These are phyloP conservation scores for Vollenhovia emeryi DNA, from an alignment of 1,140 invertebrate genomes.

Conservation along the genomic window DNA sequence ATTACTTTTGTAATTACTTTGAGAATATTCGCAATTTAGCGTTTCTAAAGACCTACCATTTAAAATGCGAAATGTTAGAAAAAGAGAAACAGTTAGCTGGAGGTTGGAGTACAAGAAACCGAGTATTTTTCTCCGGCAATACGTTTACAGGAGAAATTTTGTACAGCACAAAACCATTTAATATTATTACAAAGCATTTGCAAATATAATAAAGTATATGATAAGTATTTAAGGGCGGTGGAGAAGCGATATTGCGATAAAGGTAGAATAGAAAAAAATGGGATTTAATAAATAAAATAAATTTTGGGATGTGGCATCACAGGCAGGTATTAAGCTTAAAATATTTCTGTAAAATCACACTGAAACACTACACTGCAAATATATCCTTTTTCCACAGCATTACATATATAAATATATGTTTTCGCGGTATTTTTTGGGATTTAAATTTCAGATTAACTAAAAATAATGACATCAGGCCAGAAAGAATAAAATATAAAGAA, in stretches of 20 bases:
- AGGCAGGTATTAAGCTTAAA: not conserved
- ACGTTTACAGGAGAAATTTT: not conserved
- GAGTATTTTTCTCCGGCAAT: not conserved
- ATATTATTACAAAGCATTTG: not conserved
- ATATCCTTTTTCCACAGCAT: no score
- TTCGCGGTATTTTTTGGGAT: not conserved
- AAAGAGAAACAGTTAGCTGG: not conserved
- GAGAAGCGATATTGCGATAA: not conserved
- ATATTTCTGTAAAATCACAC: conserved; percentile 1
- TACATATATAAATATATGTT: not conserved
- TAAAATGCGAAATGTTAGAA: not conserved
- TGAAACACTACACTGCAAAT: not conserved
- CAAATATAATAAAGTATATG: conserved; percentile 3
- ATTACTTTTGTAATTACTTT: conserved; percentile 10
- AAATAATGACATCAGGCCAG: not conserved
- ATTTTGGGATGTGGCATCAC: not conserved
- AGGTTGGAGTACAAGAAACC: not conserved
- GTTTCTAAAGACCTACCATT: not conserved
- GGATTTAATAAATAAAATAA: conserved; percentile 24
- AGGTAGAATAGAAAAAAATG: conserved; percentile 1
- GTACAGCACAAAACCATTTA: not conserved
- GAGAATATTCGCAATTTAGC: not conserved
- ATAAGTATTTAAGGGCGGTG: not conserved
- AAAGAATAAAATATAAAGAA: not conserved
- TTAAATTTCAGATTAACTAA: not conserved